Conservation (phyloP, 2,888 invertebrate species). For the Molorchus minor region DNA sequence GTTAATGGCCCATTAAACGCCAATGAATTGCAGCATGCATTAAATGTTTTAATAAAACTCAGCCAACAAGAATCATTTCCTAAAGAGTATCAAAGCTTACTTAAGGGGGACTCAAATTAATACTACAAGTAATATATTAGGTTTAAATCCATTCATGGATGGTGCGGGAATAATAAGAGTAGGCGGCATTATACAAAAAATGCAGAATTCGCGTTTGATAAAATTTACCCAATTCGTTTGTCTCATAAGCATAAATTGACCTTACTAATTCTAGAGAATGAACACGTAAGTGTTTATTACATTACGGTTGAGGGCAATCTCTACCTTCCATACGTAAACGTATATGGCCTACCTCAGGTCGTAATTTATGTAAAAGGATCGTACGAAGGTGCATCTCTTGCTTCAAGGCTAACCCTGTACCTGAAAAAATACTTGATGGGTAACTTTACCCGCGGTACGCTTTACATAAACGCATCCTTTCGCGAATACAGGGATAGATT, state of each 20-base stretch:
- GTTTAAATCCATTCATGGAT: slow-evolving; percentile 35
- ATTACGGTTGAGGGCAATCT: slow-evolving; percentile 33
- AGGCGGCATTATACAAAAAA: slow-evolving; percentile 32
- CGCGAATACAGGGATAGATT: slow-evolving; percentile 37
- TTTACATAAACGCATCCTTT: slow-evolving; percentile 33
- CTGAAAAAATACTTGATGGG: slow-evolving; percentile 36
- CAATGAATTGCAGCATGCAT: not conserved
- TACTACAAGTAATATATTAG: slow-evolving; percentile 13
- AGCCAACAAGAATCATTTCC: slow-evolving; percentile 15
- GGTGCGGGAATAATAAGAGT: slow-evolving; percentile 31
- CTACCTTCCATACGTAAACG: slow-evolving; percentile 31
- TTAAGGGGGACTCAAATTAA: not conserved
- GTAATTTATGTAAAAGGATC: slow-evolving; percentile 30
- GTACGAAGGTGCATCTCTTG: slow-evolving; percentile 36
- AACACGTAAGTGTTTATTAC: slow-evolving; percentile 35
- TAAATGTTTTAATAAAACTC: not conserved
- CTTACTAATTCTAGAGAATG: slow-evolving; percentile 32
- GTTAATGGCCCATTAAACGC: not conserved
- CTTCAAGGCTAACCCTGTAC: slow-evolving; percentile 33
- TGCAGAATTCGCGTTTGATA: slow-evolving; percentile 19
- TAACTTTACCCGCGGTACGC: slow-evolving; percentile 30
- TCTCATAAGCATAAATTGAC: slow-evolving; percentile 30
- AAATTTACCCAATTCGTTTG: slow-evolving; percentile 37
- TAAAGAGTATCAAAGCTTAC: slow-evolving; percentile 15
- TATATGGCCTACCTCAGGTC: slow-evolving; percentile 35